Base-by-base conservation (phyloP, 2,797 vertebrate genomes). In the Zenarchopterus dispar region DNA sequence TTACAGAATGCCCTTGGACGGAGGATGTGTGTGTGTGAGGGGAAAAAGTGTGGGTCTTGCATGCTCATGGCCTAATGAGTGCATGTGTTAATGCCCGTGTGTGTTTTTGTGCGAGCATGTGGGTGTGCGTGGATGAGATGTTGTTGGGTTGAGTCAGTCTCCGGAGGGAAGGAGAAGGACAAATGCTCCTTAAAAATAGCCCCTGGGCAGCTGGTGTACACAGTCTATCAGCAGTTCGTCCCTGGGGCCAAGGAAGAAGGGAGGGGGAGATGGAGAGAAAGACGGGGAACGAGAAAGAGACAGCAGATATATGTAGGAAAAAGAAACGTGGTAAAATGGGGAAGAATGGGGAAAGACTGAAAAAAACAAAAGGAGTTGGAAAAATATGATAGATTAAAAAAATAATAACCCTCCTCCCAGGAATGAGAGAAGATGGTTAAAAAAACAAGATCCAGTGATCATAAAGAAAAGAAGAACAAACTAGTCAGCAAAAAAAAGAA, bases 121-220 rank as follows among this genome's bases (percentile, higher is more conserved):
- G 81, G 77, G 78, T 82, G 84, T 82, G 79, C 78, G 48, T 54
- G 70, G 71, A 70, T 50, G 85, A 89, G 87, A 91, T 88, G 91
- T 84, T 91, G 91, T 91, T 90, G 86, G 91, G 89, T 91, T 87
- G 89, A 92, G 90, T 92, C 90, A 92, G 91, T 90, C 91, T 90
- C 91, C 87, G 86, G 90, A 90, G 92, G 87, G 70, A 90, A 84
- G 71, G 84, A 89, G 90, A 92, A 91, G 91, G 92, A 92, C 93
- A 94, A 93, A 93, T 94, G 92, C 90, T 93, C 89, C 92, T 92
- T 94, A 92, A 93, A 94, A 93, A 94, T 93, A 92, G 93, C 90
- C 91, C 84, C 87, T 88, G 88, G 87, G 88, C 93, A 94, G 93
- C 93, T 94, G 93, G 91, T 90, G 89, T 85, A 88, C 84, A 88